These are phyloP conservation scores for Phyllotreta striolata DNA, from an alignment of 2,888 invertebrate species.

Conservation along the genomic window DNA sequence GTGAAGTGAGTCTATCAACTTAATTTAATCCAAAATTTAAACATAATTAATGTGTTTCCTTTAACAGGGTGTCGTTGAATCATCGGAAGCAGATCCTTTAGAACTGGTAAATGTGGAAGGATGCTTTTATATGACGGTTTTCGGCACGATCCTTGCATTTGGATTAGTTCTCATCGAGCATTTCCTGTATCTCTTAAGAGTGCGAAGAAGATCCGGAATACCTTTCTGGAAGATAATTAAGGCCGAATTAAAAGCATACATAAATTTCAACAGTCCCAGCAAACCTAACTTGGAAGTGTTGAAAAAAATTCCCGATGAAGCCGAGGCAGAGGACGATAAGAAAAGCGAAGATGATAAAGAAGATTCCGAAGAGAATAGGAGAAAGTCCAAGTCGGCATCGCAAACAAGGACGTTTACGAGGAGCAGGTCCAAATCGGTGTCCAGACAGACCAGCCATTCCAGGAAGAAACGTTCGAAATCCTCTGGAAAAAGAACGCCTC, in stretches of 20 bases:
- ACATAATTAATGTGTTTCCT: constrained; percentile 1
- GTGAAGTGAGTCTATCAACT: constrained; percentile 62
- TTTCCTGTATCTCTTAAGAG: constrained; percentile 41
- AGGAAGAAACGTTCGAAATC: constrained; percentile 30
- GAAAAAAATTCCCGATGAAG: constrained; percentile 23
- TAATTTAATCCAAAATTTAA: no score
- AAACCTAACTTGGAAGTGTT: constrained; percentile 46
- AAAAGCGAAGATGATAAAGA: constrained; percentile 33
- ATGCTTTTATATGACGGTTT: constrained; percentile 53
- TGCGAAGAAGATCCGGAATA: constrained; percentile 43
- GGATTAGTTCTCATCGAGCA: constrained; percentile 49
- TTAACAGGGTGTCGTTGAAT: constrained; percentile 43
- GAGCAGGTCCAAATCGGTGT: constrained; percentile 29
- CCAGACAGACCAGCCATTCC: constrained; percentile 24
- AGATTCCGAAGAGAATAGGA: constrained; percentile 19
- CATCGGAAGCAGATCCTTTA: constrained; percentile 49
- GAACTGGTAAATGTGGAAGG: constrained; percentile 52
- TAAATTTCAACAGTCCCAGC: constrained; percentile 49
- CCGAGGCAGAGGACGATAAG: constrained; percentile 32
- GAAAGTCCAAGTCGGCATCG: constrained; percentile 33
- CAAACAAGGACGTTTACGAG: constrained; percentile 31
- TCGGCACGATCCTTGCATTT: constrained; percentile 47
- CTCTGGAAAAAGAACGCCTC: constrained; percentile 28
- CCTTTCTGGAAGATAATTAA: constrained; percentile 44
- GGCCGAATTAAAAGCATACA: constrained; percentile 47